Conservation (phyloP, 2,113 vertebrate species). For the Sminthopsis crassicaudata region DNA sequence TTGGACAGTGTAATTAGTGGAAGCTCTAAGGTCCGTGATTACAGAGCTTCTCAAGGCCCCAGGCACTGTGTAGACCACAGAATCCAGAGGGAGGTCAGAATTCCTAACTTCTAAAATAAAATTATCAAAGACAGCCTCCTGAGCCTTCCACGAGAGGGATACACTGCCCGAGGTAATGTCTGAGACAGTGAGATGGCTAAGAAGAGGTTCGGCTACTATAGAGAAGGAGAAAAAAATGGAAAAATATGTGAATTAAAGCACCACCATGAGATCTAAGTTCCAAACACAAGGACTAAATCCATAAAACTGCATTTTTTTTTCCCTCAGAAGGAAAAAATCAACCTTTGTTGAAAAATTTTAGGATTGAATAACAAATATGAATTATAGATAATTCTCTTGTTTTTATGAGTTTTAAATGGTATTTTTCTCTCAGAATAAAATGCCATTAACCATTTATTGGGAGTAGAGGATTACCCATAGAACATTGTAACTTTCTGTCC, state of each 20-base stretch:
- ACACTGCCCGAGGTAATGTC: slow-evolving; percentile 90
- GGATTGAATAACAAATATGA: not conserved
- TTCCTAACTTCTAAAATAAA: slow-evolving; percentile 92
- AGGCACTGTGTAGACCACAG: slow-evolving; percentile 83
- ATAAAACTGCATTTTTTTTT: slow-evolving; percentile 25
- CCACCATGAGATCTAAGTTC: not conserved
- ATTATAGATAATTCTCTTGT: not conserved
- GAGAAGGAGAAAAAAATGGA: slow-evolving; percentile 83
- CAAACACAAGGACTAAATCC: slow-evolving; percentile 55
- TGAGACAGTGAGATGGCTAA: slow-evolving; percentile 90
- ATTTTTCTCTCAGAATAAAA: not conserved
- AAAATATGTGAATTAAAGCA: slow-evolving; percentile 72
- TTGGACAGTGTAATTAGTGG: slow-evolving; percentile 88
- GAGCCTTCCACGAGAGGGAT: slow-evolving; percentile 87
- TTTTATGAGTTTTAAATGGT: not conserved
- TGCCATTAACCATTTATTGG: not conserved
- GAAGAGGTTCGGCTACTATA: slow-evolving; percentile 88
- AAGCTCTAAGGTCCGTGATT: slow-evolving; percentile 86
- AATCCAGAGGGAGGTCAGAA: slow-evolving; percentile 87
- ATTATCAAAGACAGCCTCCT: slow-evolving; percentile 87
- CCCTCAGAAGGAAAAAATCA: not conserved
- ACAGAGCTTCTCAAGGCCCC: slow-evolving; percentile 79
- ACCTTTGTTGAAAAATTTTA: slow-evolving; percentile 38
- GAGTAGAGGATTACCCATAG: not conserved
- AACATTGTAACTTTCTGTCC: not conserved